Base-by-base conservation (phyloP, 2,797 vertebrate genomes). In the Neosalanx taihuensis region DNA sequence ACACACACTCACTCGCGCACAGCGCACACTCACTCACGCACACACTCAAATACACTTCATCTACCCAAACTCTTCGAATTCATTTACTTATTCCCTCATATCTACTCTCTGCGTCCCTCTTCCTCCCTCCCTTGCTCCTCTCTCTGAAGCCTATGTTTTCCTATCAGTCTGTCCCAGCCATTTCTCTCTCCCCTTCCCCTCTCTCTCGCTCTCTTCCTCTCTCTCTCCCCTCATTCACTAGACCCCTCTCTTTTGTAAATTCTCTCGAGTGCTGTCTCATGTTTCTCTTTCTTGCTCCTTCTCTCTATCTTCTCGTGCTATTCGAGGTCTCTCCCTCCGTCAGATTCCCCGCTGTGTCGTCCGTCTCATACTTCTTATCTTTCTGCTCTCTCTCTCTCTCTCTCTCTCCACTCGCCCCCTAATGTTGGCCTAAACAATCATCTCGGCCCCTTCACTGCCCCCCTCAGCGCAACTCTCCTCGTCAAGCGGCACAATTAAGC, bases 51-150 rank as follows among this genome's bases (percentile, higher is more conserved):
- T 64, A 62, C 20, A 37, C 35, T 37, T 37, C 35, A 37, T 37
- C 35, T 37, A 37, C 35, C 33, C 62, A 70, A 76, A n/a, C 63
- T 76, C 83, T 83, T 60, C 73, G 82, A 80, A 87, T 86, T 88
- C 81, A 85, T 63, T 89, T 81, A 79, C 73, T 73, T 74, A 80
- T 79, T 85, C 79, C 79, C 67, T 76, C 73, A 78, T 82, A 76
- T 82, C 65, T 67, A 29, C 77, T 72, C 74, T 46, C 58, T 64
- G 56, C 67, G 53, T 71, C 56, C 61, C 62, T 33, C 49, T 65
- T 46, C 62, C 65, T 63, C 31, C n/a, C 18, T 35, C 49, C 17
- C 2, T 51, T 3, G 49, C 49, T 51, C 49, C 12, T 1, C 17
- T 5, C 49, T 51, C 12, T 51, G 12, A 18, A 12, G 58, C 10